Evolutionary conservation across 2,888 invertebrate species (phyloP).

Genomic region (Cantharis lateralis): DNA sequence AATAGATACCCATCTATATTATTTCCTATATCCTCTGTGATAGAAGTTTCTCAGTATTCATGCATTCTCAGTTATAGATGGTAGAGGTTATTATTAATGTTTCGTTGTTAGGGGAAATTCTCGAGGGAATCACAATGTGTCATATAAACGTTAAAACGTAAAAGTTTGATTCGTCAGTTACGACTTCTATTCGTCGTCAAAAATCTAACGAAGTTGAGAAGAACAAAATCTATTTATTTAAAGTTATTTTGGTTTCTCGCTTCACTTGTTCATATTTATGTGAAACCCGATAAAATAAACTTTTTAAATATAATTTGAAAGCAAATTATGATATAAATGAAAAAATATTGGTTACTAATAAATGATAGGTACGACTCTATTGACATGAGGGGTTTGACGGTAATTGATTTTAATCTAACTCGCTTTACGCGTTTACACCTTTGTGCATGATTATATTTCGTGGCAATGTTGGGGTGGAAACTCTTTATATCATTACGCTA

Average conservation of each 20-base stretch:
- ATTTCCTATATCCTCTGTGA: slow-evolving; percentile 1
- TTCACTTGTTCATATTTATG: not conserved
- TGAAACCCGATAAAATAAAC: not conserved
- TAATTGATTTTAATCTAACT: slow-evolving; percentile 18
- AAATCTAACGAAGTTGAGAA: slow-evolving; percentile 1
- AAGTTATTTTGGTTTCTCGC: slow-evolving; percentile 7
- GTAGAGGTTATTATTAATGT: slow-evolving; percentile 21
- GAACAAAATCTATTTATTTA: slow-evolving; percentile 14
- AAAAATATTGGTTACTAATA: not conserved
- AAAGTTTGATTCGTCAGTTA: slow-evolving; percentile 20
- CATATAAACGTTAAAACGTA: slow-evolving; percentile 18
- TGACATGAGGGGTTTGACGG: slow-evolving; percentile 5
- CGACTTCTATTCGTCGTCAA: slow-evolving; percentile 14
- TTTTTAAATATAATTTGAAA: not conserved
- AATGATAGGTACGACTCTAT: slow-evolving; percentile 8
- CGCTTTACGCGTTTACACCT: slow-evolving; percentile 12
- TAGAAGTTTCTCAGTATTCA: not conserved
- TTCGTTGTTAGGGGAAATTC: slow-evolving; percentile 17
- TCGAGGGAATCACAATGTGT: slow-evolving; percentile 20
- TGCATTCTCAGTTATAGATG: slow-evolving; percentile 10
- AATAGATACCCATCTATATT: slow-evolving; percentile 7
- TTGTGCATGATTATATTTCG: slow-evolving; percentile 14
- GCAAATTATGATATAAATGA: not conserved
- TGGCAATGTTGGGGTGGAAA: slow-evolving; percentile 3
- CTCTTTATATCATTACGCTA: slow-evolving; percentile 9